Evolutionary conservation across 2,888 invertebrate species (phyloP).

Genomic region (Eilema caniola): DNA sequence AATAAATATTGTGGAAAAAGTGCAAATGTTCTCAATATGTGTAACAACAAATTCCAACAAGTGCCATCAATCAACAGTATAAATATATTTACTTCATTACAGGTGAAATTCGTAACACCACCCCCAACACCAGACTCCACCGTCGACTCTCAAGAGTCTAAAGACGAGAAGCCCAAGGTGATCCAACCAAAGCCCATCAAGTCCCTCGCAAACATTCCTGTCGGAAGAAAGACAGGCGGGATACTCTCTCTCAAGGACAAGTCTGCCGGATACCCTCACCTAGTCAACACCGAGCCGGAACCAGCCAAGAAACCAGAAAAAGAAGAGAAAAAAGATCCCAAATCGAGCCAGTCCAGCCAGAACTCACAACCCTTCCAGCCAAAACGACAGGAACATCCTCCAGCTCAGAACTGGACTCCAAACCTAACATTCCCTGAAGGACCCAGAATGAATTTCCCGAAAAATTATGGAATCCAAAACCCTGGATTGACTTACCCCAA

Average conservation of each 20-base stretch:
- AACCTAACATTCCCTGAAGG: slow-evolving; percentile 56
- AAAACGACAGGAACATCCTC: slow-evolving; percentile 60
- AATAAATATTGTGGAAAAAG: no score
- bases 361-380: slow-evolving; percentile 61
- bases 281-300: slow-evolving; percentile 78
- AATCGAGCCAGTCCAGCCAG: slow-evolving; percentile 62
- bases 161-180: slow-evolving; percentile 75
- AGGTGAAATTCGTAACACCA: slow-evolving; percentile 88
- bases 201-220: slow-evolving; percentile 76
- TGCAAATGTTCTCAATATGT: no score
- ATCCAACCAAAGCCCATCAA: slow-evolving; percentile 78
- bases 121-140: slow-evolving; percentile 77
- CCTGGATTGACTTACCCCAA: slow-evolving; percentile 68
- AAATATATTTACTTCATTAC: slow-evolving; percentile 21
- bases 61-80: no score
- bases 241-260: slow-evolving; percentile 85
- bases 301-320: slow-evolving; percentile 69
- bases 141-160: slow-evolving; percentile 61
- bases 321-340: slow-evolving; percentile 72
- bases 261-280: slow-evolving; percentile 83
- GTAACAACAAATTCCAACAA: no score
- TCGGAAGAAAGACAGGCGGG: slow-evolving; percentile 82
- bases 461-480: slow-evolving; percentile 74
- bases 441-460: slow-evolving; percentile 69
- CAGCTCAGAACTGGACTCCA: slow-evolving; percentile 58